phyloP scores from a whole-genome alignment of 2,888 invertebrate species.

The Drosophila paranaensis region DNA sequence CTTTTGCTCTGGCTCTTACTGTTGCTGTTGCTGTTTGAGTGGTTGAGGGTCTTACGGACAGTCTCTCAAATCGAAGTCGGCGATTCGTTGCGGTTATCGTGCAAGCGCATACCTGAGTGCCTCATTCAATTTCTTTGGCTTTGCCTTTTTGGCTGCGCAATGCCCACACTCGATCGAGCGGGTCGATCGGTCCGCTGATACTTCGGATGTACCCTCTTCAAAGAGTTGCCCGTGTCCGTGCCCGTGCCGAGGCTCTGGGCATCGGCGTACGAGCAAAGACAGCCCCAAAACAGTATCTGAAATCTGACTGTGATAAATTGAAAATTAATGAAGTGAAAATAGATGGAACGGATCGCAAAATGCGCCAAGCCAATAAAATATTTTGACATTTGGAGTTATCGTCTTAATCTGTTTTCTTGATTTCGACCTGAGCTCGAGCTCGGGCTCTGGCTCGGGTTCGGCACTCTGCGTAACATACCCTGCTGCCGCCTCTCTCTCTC shows the following conservation, averaged over 20 bases:
- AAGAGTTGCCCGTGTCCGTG: slow-evolving; percentile 46
- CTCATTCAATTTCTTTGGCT: slow-evolving; percentile 57
- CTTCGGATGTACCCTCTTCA: slow-evolving; percentile 68
- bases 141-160: slow-evolving; percentile 44
- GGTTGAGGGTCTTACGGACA: slow-evolving; percentile 20
- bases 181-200: slow-evolving; percentile 68
- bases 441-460: slow-evolving; percentile 6
- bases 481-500: not conserved
- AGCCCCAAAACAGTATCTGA: slow-evolving; percentile 69
- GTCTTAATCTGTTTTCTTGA: slow-evolving; percentile 84
- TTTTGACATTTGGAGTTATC: slow-evolving; percentile 84
- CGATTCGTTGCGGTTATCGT: slow-evolving; percentile 74
- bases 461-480: slow-evolving; percentile 17
- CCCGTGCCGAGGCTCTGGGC: not conserved
- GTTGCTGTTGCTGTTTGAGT: slow-evolving; percentile 4
- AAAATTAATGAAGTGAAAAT: slow-evolving; percentile 84
- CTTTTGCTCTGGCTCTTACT: slow-evolving; percentile 6
- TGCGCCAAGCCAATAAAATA: slow-evolving; percentile 84
- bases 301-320: slow-evolving; percentile 84
- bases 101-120: slow-evolving; percentile 74
- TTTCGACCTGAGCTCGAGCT: slow-evolving; percentile 58
- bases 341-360: slow-evolving; percentile 85
- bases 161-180: slow-evolving; percentile 51
- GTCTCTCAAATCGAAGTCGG: slow-evolving; percentile 32
- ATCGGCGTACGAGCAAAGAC: slow-evolving; percentile 17